Base-by-base conservation (phyloP, 1,140 invertebrate genomes). In the Parapsyche elsis region DNA sequence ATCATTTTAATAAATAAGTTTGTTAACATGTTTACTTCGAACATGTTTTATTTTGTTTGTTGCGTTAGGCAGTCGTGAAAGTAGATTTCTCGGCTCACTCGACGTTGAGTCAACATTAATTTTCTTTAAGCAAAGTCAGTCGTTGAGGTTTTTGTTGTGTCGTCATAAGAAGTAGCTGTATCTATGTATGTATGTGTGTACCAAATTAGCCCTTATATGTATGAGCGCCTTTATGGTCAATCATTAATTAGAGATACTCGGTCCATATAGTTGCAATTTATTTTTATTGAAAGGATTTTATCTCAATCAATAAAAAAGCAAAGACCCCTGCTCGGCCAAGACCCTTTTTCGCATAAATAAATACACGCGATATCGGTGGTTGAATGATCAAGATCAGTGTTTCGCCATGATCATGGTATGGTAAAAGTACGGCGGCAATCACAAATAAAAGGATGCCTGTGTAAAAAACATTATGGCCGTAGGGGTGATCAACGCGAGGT, bases 71-170 rank as follows among this genome's bases (percentile, higher is more conserved):
- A 38, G 30, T 7, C 1, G 2, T 38, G 1, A 38, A 16, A 30
- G 71, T 73, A 7, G 71, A 73, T 73, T 73, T 73, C 71, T 38
- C 71, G 21, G 19, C 30, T 76, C 75, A 64, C 9, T 67, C 64
- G 2, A 0, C 75, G 75, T 77, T 77, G 75, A 77, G 75, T 77
- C 46, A 77, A 77, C 75, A 77, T 77, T 77, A 77, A 77, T 77
- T 77, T 77, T 57, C 57, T 77, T 77, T 77, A 57, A 38, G 75
- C 64, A 77, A 77, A 77, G 75, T 21, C 26, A 38, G 23, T 16
- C 45, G 57, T 9, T 23, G 49, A 44, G 75, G 75, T 57, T 77
- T 77, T 45, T 64, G 57, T 64, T 77, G 57, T 77, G 9, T 59
- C 57, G 75, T 57, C 75, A 9, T 77, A 64, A 77, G 75, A 16